Evolutionary conservation across 2,113 vertebrate genomes (phyloP), one percentile per base, ranked within the genome.

Genomic region (Campylomormyrus numenius): DNA sequence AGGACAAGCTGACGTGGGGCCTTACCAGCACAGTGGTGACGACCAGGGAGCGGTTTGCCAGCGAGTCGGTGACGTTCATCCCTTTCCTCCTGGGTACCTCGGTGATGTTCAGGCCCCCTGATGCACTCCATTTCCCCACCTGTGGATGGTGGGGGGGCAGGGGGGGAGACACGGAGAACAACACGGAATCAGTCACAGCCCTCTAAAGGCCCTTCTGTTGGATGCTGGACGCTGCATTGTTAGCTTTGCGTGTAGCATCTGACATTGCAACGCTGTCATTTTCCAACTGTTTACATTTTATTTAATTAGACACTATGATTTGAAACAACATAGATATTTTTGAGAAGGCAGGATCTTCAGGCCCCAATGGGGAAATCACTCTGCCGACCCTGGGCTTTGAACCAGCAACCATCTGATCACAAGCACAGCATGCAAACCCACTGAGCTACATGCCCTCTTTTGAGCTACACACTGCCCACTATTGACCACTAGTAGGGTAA

Each of bases 1-100:
- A 56, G n/a, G 27, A 53, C 48, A 53, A 35, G 27, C 50, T 52
- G 52, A 24, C 70, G 46, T 0, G 2, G 77, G 31, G 31, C 92
- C 97, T 94, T 97, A 99, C 99, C 97, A 99, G 97, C 91, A 99
- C 97, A 0, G 98, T 99, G 94, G 98, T 98, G 96, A 99, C 96
- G 90, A 99, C 95, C 0, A 99, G 97, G 0, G 99, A 99, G 90
- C 99, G 95, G 94, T 99, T 99, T 87, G 98, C 98, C 94, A 99
- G 95, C 0, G 99, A 99, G 92, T 99, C 99, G 0, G 98, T 99
- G 95, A 99, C 97, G 3, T 99, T 99, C 62, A 98, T 97, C 56
- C 98, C 98, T 92, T 97, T 97, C 91, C 97, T 96, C 94, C 96
- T 98, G 91, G 98, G 93, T 39, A 97, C 94, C 87, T 99, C 99